phyloP scores from a whole-genome alignment of 2,888 invertebrate species.

The Pristionchus arcanus region DNA sequence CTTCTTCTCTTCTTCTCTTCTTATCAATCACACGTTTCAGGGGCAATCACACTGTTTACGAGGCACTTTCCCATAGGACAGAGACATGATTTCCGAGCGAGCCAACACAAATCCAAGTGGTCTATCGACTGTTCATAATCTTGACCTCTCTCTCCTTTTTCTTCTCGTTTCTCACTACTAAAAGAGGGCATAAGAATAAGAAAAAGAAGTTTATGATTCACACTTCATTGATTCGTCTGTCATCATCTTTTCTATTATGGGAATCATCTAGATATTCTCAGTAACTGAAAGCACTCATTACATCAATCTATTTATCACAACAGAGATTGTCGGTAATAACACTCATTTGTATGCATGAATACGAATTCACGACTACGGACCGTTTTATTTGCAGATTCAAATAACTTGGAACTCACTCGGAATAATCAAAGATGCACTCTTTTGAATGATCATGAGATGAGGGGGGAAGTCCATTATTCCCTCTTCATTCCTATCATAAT shows the following conservation, averaged over 20 bases:
- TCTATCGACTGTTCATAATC: not conserved
- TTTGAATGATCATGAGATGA: not conserved
- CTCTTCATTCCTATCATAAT: not conserved
- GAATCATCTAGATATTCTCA: slow-evolving; percentile 10
- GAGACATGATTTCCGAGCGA: not conserved
- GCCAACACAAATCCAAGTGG: not conserved
- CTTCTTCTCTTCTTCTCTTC: not conserved
- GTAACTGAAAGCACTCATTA: slow-evolving; percentile 1
- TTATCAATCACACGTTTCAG: slow-evolving; percentile 8
- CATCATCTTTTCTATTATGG: not conserved
- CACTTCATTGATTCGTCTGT: not conserved
- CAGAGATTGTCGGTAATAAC: not conserved
- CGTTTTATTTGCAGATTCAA: not conserved
- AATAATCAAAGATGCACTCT: not conserved
- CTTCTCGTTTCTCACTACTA: slow-evolving; percentile 7
- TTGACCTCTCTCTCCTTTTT: slow-evolving; percentile 25
- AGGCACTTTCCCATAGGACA: slow-evolving; percentile 8
- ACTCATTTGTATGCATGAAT: not conserved
- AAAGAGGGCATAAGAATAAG: not conserved
- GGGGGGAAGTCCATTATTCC: slow-evolving; percentile 8
- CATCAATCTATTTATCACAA: not conserved
- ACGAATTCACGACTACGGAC: not conserved
- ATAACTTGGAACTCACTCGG: not conserved
- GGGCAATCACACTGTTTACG: not conserved
- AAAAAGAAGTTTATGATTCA: not conserved